Evolutionary conservation across 2,888 invertebrate genomes (phyloP), one percentile per base, ranked within the genome.

Genomic region (Cartodere bifasciata): DNA sequence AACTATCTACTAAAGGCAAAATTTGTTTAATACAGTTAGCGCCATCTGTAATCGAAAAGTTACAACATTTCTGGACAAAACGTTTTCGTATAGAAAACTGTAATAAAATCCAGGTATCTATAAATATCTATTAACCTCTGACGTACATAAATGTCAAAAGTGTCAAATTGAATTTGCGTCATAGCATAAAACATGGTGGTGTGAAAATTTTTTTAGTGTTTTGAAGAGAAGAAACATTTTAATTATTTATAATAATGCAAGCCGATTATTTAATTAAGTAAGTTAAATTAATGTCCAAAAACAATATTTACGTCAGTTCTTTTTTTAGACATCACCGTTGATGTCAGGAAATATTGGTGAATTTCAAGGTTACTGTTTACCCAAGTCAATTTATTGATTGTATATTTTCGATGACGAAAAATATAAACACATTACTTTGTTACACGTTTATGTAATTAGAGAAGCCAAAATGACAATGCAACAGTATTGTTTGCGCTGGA

Each of bases 401-500:
- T 48, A 44, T 32, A 47, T 47, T 36, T 30, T 41, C 36, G 31
- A 30, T 41, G 39, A 43, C 37, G 20, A 36, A 41, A 40, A 48
- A 44, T 41, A 44, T 42, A 45, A 47, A 47, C 45, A 46, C 23
- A 29, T 20, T 15, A 23, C 23, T 13, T 23, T 14, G 21, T 28
- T 14, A 23, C 9, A 21, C 14, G 28, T 39, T 35, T 29, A 13
- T 14, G 7, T 22, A 26, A 13, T 16, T 21, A 22, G 21, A 6
- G 23, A 34, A 30, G 34, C 20, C 10, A 40, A 35, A 32, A 60
- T 60, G 60, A 50, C 60, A 32, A 59, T 58, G 53, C 60, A 61
- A 49, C 61, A 61, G 46, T 61, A 60, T 47, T 61, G 60, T 49
- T 50, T 62, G 36, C 63, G 87, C 48, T 90, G 90, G 90, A 90